These are phyloP conservation scores for Rhamphomyia laevipes DNA, from an alignment of 2,888 invertebrate species.

Conservation along the genomic window DNA sequence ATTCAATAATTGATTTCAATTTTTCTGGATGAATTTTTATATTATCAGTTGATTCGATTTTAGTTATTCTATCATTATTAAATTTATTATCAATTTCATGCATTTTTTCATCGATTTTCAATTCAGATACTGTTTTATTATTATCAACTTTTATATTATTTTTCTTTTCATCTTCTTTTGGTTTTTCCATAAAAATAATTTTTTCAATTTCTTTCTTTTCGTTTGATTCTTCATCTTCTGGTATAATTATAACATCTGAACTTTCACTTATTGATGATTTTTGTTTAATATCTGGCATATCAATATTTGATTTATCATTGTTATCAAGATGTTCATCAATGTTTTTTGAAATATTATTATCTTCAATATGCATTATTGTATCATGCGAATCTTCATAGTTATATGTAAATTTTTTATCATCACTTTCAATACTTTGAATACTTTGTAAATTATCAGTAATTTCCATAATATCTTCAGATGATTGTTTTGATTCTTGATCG, in stretches of 20 bases:
- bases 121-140: background rate
- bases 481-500: background rate
- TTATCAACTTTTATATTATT: background rate
- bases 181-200: slow-evolving; percentile 4
- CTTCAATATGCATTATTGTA: background rate
- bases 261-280: slow-evolving; percentile 16
- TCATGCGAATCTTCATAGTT: background rate
- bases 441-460: background rate
- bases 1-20: background rate
- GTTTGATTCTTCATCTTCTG: slow-evolving; percentile 21
- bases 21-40: background rate
- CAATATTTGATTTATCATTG: slow-evolving; percentile 3
- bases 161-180: slow-evolving; percentile 5
- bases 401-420: background rate
- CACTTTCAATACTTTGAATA: background rate
- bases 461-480: background rate
- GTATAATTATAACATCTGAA: slow-evolving; percentile 22
- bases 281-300: background rate
- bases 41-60: slow-evolving; percentile 5
- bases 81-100: background rate
- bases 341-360: background rate
- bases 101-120: background rate
- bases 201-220: slow-evolving; percentile 3
- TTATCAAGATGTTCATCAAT: slow-evolving; percentile 14
- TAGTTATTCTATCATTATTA: background rate